Base-by-base conservation (phyloP, 2,113 vertebrate species). In the Dipodomys spectabilis region DNA sequence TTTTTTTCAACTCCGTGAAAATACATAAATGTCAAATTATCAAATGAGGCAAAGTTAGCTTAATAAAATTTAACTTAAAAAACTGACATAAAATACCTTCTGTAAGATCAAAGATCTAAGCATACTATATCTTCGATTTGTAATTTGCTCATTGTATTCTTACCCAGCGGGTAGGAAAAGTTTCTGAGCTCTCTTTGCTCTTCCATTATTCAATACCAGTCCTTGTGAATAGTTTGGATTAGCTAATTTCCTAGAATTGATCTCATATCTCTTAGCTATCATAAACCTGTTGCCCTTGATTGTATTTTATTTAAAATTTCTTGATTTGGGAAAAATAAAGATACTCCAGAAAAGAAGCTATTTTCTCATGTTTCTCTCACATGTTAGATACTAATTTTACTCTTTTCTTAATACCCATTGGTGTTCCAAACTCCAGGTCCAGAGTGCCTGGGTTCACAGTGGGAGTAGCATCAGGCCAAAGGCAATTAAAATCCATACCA, bases 61-160 rank as follows among this genome's bases (percentile, higher is more conserved):
- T n/a, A 89, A 45, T 92, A 82, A 90, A 92, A 86, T 79, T n/a
- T 84, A 67, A 44, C 25, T 88, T 15, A 45, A 86, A 92, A 44
- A 86, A 91, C 62, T 88, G 68, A 49, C 25, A 72, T 86, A 75
- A 85, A 94, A 44, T 75, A 23, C 28, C 28, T 68, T 79, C 27
- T 82, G 27, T 60, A 73, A 88, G 27, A 35, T 73, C 39, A 67
- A 82, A 87, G 27, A 35, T 73, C 39, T 62, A 82, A 87, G 27
- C 45, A 69, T 69, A 65, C 71, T 32, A 85, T 23, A 75, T 12
- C 20, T 86, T n/a, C 68, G 57, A 69, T 69, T 77, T 49, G 12
- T 85, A 94, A 45, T 88, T 84, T 94, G 62, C 53, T 86, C 91
- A 27, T 53, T 88, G 0, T 77, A 67, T 23, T n/a, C n/a, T 81